Conservation (phyloP, 1,140 invertebrate genomes). For the Drosophila suzukii region DNA sequence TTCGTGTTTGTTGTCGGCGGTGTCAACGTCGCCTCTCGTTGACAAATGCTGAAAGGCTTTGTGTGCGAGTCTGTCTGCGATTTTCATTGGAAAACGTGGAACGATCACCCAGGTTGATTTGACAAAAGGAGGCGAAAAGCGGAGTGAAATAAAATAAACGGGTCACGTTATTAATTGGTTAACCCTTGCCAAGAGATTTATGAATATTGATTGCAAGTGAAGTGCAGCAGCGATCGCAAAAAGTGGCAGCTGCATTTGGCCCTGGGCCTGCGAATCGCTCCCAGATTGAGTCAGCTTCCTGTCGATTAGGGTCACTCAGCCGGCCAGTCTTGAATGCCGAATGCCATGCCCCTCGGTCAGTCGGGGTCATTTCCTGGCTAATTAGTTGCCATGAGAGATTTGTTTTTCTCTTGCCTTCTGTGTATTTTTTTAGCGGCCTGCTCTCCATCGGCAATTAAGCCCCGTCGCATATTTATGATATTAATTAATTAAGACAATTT, state of each 20-base stretch:
- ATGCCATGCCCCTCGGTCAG: constrained; percentile 65
- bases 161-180: constrained; percentile 82
- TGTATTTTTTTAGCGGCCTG: constrained; percentile 18
- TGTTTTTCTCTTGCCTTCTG: constrained; percentile 30
- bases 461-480: constrained; percentile 77
- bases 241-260: constrained; percentile 46
- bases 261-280: constrained; percentile 35
- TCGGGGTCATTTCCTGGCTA: constrained; percentile 80
- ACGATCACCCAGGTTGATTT: constrained; percentile 80
- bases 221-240: constrained; percentile 56
- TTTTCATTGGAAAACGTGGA: constrained; percentile 73
- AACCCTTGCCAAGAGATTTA: constrained; percentile 76
- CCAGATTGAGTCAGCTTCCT: constrained; percentile 81
- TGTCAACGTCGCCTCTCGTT: constrained; percentile 70
- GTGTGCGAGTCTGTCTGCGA: constrained; percentile 59
- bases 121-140: constrained; percentile 37
- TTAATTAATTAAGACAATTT: constrained; percentile 81
- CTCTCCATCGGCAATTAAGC: constrained; percentile 67
- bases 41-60: constrained; percentile 79
- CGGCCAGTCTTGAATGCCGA: constrained; percentile 1
- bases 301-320: constrained; percentile 78
- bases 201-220: constrained; percentile 78
- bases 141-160: constrained; percentile 60
- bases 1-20: constrained; percentile 58
- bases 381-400: constrained; percentile 79